These are phyloP conservation scores for Lagorchestes hirsutus DNA, from an alignment of 2,797 vertebrate genomes.

Conservation along the genomic window DNA sequence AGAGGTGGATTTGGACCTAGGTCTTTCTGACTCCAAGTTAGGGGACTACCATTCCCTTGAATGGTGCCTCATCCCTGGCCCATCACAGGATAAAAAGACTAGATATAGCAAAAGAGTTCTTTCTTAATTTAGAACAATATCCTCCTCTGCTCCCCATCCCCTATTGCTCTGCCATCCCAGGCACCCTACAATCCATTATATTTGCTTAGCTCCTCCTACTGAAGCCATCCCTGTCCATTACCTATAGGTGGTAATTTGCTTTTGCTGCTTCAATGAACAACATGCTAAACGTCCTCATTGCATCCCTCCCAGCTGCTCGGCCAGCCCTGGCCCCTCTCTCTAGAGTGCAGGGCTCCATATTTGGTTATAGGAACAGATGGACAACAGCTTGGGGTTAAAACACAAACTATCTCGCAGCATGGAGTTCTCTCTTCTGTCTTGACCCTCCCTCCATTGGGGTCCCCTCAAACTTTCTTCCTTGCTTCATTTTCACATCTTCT, in stretches of 20 bases:
- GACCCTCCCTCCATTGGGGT: not conserved
- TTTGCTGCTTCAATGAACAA: conserved; percentile 75
- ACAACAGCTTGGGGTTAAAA: conserved; percentile 74
- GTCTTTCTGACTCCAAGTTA: not conserved
- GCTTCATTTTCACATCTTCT: not conserved
- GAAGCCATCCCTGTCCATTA: conserved; percentile 44
- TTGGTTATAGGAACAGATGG: conserved; percentile 75
- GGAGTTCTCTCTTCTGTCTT: not conserved
- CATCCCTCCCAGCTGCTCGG: conserved; percentile 70
- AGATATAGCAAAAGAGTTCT: conserved; percentile 66
- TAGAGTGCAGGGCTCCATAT: conserved; percentile 61
- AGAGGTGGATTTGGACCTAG: not conserved
- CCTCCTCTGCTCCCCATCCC: not conserved
- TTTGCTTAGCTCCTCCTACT: conserved; percentile 46
- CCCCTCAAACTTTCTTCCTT: not conserved
- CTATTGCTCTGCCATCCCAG: conserved; percentile 8
- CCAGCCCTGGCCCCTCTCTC: conserved; percentile 70
- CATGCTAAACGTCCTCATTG: conserved; percentile 70
- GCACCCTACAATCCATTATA: not conserved
- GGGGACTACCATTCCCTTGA: not conserved
- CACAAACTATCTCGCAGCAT: conserved; percentile 57
- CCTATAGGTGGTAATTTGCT: conserved; percentile 67
- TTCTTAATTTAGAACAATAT: conserved; percentile 65
- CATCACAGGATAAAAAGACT: conserved; percentile 60
- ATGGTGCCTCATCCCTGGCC: not conserved